Base-by-base conservation (phyloP, 2,113 vertebrate genomes). In the Bujurquina vittata region DNA sequence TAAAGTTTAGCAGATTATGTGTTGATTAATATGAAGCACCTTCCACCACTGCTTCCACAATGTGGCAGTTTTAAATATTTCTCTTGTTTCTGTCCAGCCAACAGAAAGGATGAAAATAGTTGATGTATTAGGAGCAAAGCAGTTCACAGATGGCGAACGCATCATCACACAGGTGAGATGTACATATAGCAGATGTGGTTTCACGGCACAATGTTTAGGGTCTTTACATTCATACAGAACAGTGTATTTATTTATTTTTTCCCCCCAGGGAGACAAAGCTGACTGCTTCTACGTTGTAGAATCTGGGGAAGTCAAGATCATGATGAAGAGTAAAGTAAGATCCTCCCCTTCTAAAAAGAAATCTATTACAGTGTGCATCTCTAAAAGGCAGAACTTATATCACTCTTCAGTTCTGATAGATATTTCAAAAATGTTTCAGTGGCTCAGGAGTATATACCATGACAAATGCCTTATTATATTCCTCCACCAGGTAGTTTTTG, bases 71-170 rank as follows among this genome's bases (percentile, higher is more conserved):
- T 59, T 49, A 26, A 46, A 29, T 33, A 35, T 26, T 22, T 43
- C 4, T 59, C 56, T 63, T 49, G 20, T 4, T 12, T 35, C 17
- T 60, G 9, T 79, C 7, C 73, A 99, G 98, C 74, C 95, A 63
- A 97, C 96, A 60, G 98, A 99, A 80, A 93, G 98, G 92, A 98
- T 99, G 98, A 99, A 99, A 94, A 97, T 99, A 77, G 98, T 98
- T 83, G 98, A 99, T 86, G 98, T 99, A 91, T 97, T 99, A 94
- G 98, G 97, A 88, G 94, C 95, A 72, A 99, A 97, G 88, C 91
- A 94, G 77, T 99, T 97, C 91, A 96, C 96, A 83, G 96, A 99
- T 80, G 97, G 96, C 10, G 98, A 99, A 33, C 96, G 97, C 73
- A 99, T 99, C 54, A 99, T 99, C 93, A 94, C 95, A 93, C 98